A percentile compares a stretch with the other conserved stretches of the same genome.
phyloP scores from a whole-genome alignment of 2,797 vertebrate genomes.

The Arctocebus calabarensis region DNA sequence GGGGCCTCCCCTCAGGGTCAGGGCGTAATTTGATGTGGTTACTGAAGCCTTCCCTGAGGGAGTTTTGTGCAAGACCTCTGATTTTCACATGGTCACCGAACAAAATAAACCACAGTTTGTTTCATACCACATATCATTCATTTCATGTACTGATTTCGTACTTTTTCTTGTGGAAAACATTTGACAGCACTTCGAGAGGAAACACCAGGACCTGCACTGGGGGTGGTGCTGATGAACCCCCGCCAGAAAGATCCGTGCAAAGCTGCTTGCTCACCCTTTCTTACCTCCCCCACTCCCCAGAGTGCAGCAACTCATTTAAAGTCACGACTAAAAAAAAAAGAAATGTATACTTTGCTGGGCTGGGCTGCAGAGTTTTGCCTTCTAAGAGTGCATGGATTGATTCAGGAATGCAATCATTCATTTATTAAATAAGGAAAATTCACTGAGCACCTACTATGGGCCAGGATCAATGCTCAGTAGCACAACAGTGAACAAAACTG shows the following conservation, averaged over 20 bases:
- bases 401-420: too few relatives aligned
- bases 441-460: fast-evolving
- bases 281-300: neutral
- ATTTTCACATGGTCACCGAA: neutral
- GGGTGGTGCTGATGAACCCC: fast-evolving
- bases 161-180: neutral
- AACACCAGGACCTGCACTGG: fast-evolving
- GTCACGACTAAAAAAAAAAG: neutral
- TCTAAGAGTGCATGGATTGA: neutral
- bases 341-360: neutral
- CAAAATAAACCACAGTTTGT: neutral
- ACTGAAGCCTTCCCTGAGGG: neutral
- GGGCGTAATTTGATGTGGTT: neutral
- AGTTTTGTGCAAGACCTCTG: neutral
- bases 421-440: neutral
- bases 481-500: fast-evolving
- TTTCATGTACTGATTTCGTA: neutral
- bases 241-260: neutral
- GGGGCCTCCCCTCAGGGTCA: neutral
- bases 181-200: neutral
- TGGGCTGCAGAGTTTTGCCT: neutral
- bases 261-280: neutral
- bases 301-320: neutral
- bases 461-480: neutral
- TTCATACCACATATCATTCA: neutral